Conservation (phyloP, 1,140 invertebrate species). For the Meteorus sp. region DNA sequence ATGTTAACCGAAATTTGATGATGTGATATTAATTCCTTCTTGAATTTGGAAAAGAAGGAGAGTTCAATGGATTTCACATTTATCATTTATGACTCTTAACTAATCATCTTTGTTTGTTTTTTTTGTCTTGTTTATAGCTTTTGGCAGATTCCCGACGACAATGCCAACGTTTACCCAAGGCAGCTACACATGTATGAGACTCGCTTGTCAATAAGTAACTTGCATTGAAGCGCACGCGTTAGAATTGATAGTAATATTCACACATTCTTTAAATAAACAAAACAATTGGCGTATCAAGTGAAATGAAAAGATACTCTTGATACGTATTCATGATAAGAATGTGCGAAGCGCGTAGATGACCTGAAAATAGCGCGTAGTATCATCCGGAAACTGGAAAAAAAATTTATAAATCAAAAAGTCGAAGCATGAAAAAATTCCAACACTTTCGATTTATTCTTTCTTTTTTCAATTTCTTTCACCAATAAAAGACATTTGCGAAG, state of each 20-base stretch:
- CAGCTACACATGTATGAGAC: constrained; percentile 85
- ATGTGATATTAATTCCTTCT: background rate
- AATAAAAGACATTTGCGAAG: background rate
- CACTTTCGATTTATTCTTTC: no score
- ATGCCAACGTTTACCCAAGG: constrained; percentile 81
- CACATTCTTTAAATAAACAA: background rate
- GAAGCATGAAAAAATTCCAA: no score
- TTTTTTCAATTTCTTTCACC: background rate
- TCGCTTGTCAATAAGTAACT: constrained; percentile 52
- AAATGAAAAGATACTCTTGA: background rate
- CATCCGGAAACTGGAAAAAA: no score
- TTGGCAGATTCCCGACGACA: constrained; percentile 81
- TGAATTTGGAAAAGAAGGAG: background rate
- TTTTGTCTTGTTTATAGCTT: constrained; percentile 70
- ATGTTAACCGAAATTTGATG: no score
- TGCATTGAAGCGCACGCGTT: constrained; percentile 41
- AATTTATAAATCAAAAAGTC: no score
- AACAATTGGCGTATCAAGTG: background rate
- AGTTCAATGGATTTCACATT: background rate
- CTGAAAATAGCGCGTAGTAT: no score
- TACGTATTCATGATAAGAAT: background rate
- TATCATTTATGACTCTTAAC: background rate
- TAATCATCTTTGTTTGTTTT: constrained; percentile 45
- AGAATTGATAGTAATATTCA: no score
- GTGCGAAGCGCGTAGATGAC: no score